Percentiles rank a stretch among this genome's conserved stretches.
Evolutionary conservation across 1,140 invertebrate genomes (phyloP).

Genomic region (Aphelenchoides fujianensis): DNA sequence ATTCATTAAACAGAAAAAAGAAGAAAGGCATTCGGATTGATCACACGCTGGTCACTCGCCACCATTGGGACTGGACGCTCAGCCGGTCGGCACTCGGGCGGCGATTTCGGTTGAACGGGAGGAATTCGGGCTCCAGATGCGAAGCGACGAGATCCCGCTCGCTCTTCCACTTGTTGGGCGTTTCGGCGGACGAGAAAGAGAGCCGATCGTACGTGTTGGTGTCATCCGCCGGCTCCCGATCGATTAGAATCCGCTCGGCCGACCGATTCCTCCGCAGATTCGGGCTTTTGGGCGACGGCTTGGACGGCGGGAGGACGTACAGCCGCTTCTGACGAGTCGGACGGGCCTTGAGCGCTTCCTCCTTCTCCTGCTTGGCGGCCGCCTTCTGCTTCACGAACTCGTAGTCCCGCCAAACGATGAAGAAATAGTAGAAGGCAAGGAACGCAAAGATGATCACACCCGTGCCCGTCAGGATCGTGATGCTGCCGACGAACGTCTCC

Average conservation of each 20-base stretch:
- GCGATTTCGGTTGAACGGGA: constrained; percentile 1
- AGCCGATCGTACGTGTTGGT: neutral
- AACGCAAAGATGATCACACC: constrained; percentile 4
- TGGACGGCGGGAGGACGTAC: neutral
- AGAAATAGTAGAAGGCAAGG: neutral
- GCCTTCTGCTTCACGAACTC: neutral
- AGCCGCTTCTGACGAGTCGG: neutral
- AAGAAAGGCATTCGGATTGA: too few species aligned
- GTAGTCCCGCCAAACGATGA: constrained; percentile 6
- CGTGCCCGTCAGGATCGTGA: neutral
- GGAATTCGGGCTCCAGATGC: neutral
- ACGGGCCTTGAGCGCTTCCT: neutral
- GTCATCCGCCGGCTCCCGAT: neutral
- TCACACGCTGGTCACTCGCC: constrained; percentile 6
- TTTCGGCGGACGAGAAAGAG: neutral
- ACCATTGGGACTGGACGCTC: neutral
- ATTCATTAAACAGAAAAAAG: too few species aligned
- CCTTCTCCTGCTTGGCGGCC: neutral
- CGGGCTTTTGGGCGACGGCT: neutral
- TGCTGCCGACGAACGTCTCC: constrained; percentile 3
- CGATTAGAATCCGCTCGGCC: neutral
- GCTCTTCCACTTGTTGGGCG: neutral
- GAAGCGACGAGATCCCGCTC: neutral
- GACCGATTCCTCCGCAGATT: neutral
- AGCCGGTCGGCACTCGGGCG: neutral